Evolutionary conservation across 1,140 invertebrate species (phyloP).

Genomic region (Asbolus verrucosus): DNA sequence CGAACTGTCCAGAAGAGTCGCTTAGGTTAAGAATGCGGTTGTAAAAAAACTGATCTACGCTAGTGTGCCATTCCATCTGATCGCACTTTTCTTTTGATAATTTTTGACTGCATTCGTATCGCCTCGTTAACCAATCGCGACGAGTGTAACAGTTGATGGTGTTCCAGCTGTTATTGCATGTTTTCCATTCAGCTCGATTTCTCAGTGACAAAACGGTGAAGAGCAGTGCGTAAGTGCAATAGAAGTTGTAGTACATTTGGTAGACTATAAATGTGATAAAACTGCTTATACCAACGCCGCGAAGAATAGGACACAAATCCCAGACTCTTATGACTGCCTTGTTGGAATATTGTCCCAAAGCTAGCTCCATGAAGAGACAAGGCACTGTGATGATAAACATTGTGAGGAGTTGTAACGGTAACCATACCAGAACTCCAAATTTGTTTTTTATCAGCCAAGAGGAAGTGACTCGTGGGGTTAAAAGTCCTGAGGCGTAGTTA

Average conservation of each 20-base stretch:
- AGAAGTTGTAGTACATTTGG: conserved; percentile 38
- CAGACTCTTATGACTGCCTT: conserved; percentile 26
- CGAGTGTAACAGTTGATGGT: conserved; percentile 38
- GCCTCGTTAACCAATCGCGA: conserved; percentile 18
- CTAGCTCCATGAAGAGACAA: conserved; percentile 38
- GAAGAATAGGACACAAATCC: conserved; percentile 35
- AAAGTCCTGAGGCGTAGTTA: conserved; percentile 4
- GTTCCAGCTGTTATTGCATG: conserved; percentile 38
- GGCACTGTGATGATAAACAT: conserved; percentile 27
- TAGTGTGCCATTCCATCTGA: conserved; percentile 32
- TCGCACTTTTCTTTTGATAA: conserved; percentile 18
- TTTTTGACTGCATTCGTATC: conserved; percentile 33
- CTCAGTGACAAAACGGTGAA: conserved; percentile 3
- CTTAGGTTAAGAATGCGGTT: conserved; percentile 10
- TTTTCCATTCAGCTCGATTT: conserved; percentile 26
- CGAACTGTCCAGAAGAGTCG: not conserved
- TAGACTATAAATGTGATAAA: conserved; percentile 29
- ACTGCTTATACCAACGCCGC: conserved; percentile 27
- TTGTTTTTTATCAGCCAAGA: conserved; percentile 1
- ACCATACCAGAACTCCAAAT: not conserved
- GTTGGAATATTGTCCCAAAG: conserved; percentile 40
- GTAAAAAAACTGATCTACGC: conserved; percentile 31
- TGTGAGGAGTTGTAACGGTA: not conserved
- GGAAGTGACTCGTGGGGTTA: not conserved
- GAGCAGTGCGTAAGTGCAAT: conserved; percentile 2